These are phyloP conservation scores for Gymnobelideus leadbeateri DNA, from an alignment of 2,113 vertebrate species.

Conservation along the genomic window DNA sequence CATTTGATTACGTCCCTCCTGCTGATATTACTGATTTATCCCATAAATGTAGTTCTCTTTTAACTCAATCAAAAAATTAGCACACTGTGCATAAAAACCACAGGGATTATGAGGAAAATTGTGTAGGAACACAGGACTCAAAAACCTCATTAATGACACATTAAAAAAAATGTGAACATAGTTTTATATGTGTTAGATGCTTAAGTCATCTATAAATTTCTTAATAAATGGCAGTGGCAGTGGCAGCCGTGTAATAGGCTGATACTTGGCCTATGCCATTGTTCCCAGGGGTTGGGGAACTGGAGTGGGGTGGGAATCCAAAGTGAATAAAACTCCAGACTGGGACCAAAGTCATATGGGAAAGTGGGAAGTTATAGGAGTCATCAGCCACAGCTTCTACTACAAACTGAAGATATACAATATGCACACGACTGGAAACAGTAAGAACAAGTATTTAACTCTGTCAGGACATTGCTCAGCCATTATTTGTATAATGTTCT, in stretches of 20 bases:
- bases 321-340: neutral
- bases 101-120: neutral
- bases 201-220: neutral
- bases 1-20: neutral
- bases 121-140: neutral
- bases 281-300: too few species aligned
- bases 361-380: neutral
- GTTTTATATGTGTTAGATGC: neutral
- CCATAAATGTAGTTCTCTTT: neutral
- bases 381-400: neutral
- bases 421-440: too few species aligned
- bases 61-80: neutral
- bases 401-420: neutral
- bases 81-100: too few species aligned
- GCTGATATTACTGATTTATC: neutral
- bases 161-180: neutral
- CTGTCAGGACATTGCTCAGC: neutral
- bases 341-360: too few species aligned
- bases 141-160: neutral
- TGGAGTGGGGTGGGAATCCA: neutral
- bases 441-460: neutral
- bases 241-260: neutral
- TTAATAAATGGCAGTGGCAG: neutral
- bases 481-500: neutral
- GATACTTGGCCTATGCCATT: neutral